Conservation (phyloP, 2,113 vertebrate species). For the Trachemys scripta region DNA sequence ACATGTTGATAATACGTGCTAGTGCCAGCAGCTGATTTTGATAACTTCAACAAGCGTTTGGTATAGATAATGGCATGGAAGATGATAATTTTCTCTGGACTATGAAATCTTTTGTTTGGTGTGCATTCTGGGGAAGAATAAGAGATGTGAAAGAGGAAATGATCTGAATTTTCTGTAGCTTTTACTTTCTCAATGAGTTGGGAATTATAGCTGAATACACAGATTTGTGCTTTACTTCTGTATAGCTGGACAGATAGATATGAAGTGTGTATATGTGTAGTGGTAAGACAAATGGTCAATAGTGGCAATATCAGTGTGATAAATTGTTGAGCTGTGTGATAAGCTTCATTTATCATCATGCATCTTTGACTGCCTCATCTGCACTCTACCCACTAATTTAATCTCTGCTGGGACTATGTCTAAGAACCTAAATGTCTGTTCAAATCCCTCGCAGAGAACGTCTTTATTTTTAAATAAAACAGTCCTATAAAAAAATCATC, state of each 20-base stretch:
- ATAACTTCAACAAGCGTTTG: neutral
- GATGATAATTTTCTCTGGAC: neutral
- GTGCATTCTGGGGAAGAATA: neutral
- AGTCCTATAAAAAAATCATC: neutral
- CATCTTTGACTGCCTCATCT: neutral
- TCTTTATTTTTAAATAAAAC: neutral
- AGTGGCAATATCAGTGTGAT: neutral
- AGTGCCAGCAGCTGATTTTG: neutral
- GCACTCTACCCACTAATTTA: neutral
- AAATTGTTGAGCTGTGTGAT: neutral
- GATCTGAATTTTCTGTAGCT: neutral
- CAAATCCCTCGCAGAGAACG: neutral
- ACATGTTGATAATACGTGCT: neutral
- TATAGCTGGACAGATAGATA: neutral
- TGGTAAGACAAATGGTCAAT: neutral
- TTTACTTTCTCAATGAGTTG: neutral
- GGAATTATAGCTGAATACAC: neutral
- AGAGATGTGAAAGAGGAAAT: neutral
- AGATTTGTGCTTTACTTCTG: neutral
- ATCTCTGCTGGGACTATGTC: neutral
- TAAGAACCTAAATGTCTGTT: neutral
- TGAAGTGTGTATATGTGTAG: accelerated
- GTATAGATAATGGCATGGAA: neutral
- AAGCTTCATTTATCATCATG: neutral
- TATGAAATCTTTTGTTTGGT: neutral